phyloP scores from a whole-genome alignment of 37 sponge, comb jelly and placozoan species.

The Chondrosia reniformis region DNA sequence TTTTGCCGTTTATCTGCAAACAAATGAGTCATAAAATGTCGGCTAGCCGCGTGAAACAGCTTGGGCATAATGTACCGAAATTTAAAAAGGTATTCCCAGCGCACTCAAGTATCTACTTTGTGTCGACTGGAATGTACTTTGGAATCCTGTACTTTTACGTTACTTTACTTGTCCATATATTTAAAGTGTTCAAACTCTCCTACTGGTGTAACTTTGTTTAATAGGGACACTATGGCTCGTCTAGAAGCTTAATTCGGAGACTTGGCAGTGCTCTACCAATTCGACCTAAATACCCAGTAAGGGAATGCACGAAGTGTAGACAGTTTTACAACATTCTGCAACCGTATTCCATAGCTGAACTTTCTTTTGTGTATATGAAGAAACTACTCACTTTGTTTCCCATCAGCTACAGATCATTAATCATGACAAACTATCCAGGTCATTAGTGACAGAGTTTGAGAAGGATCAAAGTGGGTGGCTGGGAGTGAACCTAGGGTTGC shows the following conservation, averaged over 20 bases:
- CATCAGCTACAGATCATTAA: not conserved
- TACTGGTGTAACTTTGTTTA: no score
- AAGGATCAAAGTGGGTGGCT: not conserved
- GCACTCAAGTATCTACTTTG: no score
- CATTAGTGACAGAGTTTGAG: constrained; percentile 8
- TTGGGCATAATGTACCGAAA: no score
- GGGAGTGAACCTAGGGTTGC: constrained; percentile 29
- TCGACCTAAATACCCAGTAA: constrained; percentile 4
- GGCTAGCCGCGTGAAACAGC: no score
- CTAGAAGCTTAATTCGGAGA: constrained; percentile 54
- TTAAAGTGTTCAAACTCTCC: no score
- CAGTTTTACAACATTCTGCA: not conserved
- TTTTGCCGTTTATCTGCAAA: no score
- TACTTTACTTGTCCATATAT: no score
- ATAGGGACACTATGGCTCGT: constrained; percentile 46
- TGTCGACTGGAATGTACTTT: no score
- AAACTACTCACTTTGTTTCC: not conserved
- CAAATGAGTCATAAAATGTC: no score
- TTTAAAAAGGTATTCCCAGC: no score
- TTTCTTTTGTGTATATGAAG: not conserved
- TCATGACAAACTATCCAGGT: constrained; percentile 17
- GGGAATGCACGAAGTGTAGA: not conserved
- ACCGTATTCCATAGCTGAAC: not conserved
- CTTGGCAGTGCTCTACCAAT: constrained; percentile 61
- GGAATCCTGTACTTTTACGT: no score